Evolutionary conservation across 2,113 vertebrate genomes (phyloP).

Genomic region (Gadus chalcogrammus): DNA sequence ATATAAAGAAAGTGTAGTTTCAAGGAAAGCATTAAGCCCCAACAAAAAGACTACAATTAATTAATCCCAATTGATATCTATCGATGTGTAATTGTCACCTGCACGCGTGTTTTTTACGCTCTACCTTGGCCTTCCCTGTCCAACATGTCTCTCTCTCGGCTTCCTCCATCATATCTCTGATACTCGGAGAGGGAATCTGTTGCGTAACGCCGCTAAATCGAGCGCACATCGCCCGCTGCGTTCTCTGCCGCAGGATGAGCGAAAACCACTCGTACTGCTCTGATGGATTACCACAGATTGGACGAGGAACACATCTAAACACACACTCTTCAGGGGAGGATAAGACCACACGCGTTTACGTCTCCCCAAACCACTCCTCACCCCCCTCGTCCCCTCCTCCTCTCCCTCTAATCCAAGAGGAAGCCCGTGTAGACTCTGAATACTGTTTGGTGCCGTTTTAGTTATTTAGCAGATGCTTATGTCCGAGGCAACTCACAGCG

Average conservation of each 20-base stretch:
- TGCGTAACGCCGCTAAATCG: constrained; percentile 24
- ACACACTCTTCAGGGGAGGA: constrained; percentile 43
- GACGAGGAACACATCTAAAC: constrained; percentile 45
- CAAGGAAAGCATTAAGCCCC: no score
- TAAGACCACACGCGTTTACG: constrained; percentile 58
- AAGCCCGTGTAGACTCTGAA: constrained; percentile 28
- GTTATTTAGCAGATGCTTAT: no score
- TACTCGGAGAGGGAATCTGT: not conserved
- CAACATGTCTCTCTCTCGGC: constrained; percentile 2
- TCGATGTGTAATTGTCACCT: not conserved
- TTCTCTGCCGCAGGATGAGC: constrained; percentile 24
- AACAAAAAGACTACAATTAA: not conserved
- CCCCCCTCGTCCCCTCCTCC: constrained; percentile 16
- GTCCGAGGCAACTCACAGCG: no score
- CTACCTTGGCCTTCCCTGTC: not conserved
- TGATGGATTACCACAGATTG: constrained; percentile 54
- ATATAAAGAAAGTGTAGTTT: no score
- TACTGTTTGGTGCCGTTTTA: not conserved
- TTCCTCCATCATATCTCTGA: not conserved
- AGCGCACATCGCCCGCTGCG: constrained; percentile 18
- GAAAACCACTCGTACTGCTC: constrained; percentile 28
- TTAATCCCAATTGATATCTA: not conserved
- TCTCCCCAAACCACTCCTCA: constrained; percentile 11
- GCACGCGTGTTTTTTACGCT: not conserved
- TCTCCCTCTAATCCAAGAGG: constrained; percentile 38